Evolutionary conservation across 2,888 invertebrate species (phyloP).

Genomic region (Anagyrus pseudococci): DNA sequence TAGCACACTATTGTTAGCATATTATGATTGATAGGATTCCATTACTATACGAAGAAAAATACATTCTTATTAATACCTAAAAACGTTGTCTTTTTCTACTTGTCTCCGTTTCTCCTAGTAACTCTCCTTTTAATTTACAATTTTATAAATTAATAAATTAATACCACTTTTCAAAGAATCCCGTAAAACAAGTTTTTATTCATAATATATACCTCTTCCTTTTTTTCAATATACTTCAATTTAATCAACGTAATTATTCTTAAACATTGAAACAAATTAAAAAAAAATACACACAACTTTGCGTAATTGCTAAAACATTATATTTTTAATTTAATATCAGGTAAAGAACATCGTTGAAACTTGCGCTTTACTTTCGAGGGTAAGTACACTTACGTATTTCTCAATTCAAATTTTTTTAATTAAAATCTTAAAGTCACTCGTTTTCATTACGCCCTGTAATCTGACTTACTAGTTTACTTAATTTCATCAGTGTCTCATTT

Average conservation of each 20-base stretch:
- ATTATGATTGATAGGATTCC: conserved; percentile 57
- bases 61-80: conserved; percentile 60
- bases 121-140: background rate
- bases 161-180: too few species aligned
- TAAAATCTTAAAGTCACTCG: background rate
- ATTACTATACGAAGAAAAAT: conserved; percentile 55
- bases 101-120: background rate
- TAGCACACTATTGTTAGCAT: conserved; percentile 59
- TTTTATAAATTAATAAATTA: too few species aligned
- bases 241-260: too few species aligned
- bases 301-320: background rate
- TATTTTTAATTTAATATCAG: background rate
- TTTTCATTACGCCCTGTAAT: background rate
- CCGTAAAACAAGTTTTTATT: background rate
- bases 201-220: background rate
- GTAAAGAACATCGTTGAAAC: background rate
- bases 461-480: background rate
- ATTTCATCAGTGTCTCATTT: background rate
- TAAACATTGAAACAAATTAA: too few species aligned
- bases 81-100: conserved; percentile 33
- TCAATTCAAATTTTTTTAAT: background rate
- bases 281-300: background rate
- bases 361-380: background rate
- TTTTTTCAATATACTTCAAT: background rate
- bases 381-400: background rate